phyloP scores from a whole-genome alignment of 1,140 invertebrate genomes.

The Drosophila gunungcola region DNA sequence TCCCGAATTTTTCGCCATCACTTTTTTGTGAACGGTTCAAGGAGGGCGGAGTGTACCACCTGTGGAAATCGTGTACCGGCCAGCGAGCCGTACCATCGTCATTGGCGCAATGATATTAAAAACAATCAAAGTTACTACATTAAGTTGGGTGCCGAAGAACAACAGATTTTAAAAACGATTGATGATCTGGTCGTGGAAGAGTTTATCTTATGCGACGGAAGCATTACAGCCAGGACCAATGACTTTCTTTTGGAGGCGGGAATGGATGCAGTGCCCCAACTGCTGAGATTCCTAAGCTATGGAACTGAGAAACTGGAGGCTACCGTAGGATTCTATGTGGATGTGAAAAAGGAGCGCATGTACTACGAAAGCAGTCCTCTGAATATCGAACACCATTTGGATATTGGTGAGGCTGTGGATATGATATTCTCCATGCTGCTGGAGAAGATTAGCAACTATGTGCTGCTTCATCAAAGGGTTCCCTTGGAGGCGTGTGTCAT shows the following conservation, averaged over 20 bases:
- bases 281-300: conserved; percentile 53
- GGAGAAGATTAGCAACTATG: conserved; percentile 62
- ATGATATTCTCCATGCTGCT: conserved; percentile 61
- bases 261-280: conserved; percentile 57
- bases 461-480: conserved; percentile 26
- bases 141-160: conserved; percentile 24
- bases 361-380: conserved; percentile 53
- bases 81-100: conserved; percentile 54
- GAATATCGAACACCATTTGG: conserved; percentile 45
- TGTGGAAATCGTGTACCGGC: conserved; percentile 35
- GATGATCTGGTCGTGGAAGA: conserved; percentile 47
- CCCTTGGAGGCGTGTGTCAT: conserved; percentile 47
- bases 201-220: conserved; percentile 64
- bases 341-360: conserved; percentile 33
- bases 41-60: conserved; percentile 33
- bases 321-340: conserved; percentile 61
- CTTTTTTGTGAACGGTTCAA: conserved; percentile 25
- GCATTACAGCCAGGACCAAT: conserved; percentile 32
- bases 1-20: conserved; percentile 52
- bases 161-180: conserved; percentile 38
- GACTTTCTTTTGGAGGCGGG: conserved; percentile 60
- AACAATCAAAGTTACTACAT: conserved; percentile 22
- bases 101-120: conserved; percentile 33
- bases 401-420: conserved; percentile 59
- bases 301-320: conserved; percentile 41